Base-by-base conservation (phyloP, 35 echinoderm and acorn worm genomes). In the Ophioderma brevispina region DNA sequence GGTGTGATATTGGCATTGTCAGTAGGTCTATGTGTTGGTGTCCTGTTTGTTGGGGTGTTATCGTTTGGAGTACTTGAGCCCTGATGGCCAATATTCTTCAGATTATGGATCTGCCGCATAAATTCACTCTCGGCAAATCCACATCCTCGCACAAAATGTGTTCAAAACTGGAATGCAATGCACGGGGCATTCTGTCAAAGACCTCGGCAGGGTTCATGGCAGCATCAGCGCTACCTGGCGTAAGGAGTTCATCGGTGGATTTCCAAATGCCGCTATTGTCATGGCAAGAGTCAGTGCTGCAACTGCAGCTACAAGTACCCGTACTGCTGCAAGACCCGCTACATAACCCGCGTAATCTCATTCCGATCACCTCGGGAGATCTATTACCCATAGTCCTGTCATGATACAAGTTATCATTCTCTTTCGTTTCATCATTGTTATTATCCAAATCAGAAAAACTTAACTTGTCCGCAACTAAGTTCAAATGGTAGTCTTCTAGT, bases 151-250 rank as follows among this genome's bases (percentile, higher is more conserved):
- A 85, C 17, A 84, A 87, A 21, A 93, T 40, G 50, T 89, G 87
- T 40, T 95, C 94, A 59, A 95, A 85, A 64, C 97, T 99, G 38
- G 97, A 92, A 82, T 99, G 94, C 79, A 93, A 84, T 80, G 90
- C 77, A n/a, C 75, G 86, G n/a, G 97, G 97, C 80, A 95, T 82
- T 37, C 95, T 99, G 77, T 95, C 97, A 52, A 93, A 99, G 88
- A 99, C 82, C 55, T 94, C 95, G 32, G 82, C 23, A 25, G 59
- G 83, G 40, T 25, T 85, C 83, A 52, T 64, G 0, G 83, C 50
- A 85, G 32, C 52, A 36, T 85, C 35, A 43, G 43, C 32, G 52
- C 83, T 34, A 13, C 35, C 37, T 34, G 43, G 19, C 32, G 49
- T 64, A 23, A 85, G 81, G 30, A 84, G 52, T 17, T 85, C 83